Percentiles rank a stretch among this genome's conserved stretches.
phyloP scores from a whole-genome alignment of 2,888 invertebrate genomes.

The Palloptera scutellata region DNA sequence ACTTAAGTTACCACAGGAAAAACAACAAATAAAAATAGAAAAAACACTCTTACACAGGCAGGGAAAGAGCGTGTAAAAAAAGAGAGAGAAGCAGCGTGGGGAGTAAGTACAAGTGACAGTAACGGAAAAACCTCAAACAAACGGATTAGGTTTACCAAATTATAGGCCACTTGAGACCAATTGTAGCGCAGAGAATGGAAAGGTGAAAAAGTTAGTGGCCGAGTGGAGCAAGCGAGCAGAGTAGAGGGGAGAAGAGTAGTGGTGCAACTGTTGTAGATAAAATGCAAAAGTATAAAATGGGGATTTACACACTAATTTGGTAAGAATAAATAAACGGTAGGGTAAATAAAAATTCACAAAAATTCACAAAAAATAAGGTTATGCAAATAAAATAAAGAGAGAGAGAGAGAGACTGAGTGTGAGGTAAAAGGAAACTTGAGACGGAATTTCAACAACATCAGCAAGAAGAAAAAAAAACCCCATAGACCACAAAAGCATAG shows the following conservation, averaged over 20 bases:
- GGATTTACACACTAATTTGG: slow-evolving; percentile 14
- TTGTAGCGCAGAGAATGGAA: not conserved
- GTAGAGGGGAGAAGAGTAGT: slow-evolving; percentile 34
- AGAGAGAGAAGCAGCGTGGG: too few relatives aligned
- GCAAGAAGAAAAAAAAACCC: too few relatives aligned
- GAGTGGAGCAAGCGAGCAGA: not conserved
- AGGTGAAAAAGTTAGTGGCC: slow-evolving; percentile 20
- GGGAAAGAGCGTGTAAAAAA: too few relatives aligned
- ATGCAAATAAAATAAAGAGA: not conserved
- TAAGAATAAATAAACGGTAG: not conserved
- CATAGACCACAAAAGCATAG: too few relatives aligned
- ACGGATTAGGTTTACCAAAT: slow-evolving; percentile 34
- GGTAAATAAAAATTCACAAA: not conserved
- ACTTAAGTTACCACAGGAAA: slow-evolving; percentile 33
- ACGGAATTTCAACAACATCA: too few relatives aligned
- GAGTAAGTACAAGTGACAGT: too few relatives aligned
- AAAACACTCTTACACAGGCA: too few relatives aligned
- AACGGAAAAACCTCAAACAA: too few relatives aligned
- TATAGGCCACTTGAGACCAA: slow-evolving; percentile 56
- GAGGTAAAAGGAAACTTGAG: too few relatives aligned
- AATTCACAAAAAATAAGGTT: not conserved
- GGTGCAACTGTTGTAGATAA: not conserved
- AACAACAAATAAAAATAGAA: too few relatives aligned
- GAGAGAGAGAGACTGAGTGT: too few relatives aligned
- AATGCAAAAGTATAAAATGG: slow-evolving; percentile 23